Evolutionary conservation across 1,140 invertebrate species (phyloP), one percentile per base, ranked within the genome.

Genomic region (Papilio dardanus): DNA sequence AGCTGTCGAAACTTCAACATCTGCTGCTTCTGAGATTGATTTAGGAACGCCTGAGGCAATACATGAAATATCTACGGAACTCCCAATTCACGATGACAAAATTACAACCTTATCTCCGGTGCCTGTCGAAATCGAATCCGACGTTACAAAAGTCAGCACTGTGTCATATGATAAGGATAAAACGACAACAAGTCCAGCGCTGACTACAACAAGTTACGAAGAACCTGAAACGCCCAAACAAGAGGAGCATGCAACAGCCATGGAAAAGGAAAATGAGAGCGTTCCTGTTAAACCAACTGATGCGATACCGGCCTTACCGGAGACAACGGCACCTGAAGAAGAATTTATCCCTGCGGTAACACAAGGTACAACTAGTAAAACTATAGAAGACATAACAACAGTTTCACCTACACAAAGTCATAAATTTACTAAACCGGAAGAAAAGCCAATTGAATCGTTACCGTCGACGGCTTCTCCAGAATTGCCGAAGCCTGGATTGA

Each of bases 401-500:
- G 68, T 81, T 62, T 67, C 77, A 46, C 76, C 86, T n/a, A 42
- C 74, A 19, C 42, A 75, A 14, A 54, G 75, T 71, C 81, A 83
- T 65, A 85, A 87, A 83, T 71, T 77, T 66, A 77, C 79, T 8
- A 82, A 82, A 77, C 80, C 82, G 12, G 76, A 88, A 76, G 85
- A 86, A 21, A 85, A 86, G 74, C 81, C 80, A 28, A 62, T 54
- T 71, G 83, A 84, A 74, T 62, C 81, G 46, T 50, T 78, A 46
- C 74, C 77, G 65, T 65, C 79, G 12, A 80, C 78, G 21, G 46
- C 73, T 42, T 73, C 80, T 19, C 75, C 87, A 33, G 87, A 92
- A 76, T 24, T 82, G 62, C 65, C 83, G 3, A 89, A 91, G 82
- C 89, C 89, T 68, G 80, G 74, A 58, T 58, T 82, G 40, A 85